Percentiles rank a stretch among this genome's conserved stretches.
Conservation (phyloP, 2,797 vertebrate genomes). For the Chloroceryle inda region DNA sequence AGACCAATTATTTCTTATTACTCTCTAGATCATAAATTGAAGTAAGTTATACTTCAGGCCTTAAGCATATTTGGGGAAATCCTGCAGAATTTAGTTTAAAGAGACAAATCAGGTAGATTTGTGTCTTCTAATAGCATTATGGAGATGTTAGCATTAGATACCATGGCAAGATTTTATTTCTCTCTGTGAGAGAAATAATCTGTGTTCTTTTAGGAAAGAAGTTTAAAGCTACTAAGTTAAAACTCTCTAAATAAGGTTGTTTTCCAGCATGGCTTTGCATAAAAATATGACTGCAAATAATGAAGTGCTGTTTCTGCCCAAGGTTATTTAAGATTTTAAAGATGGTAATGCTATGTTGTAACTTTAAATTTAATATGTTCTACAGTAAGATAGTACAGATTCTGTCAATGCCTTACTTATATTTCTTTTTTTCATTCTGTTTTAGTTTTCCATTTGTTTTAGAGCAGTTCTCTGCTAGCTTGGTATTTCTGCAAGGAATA, state of each 20-base stretch:
- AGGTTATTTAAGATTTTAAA: constrained; percentile 3
- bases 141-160: not conserved
- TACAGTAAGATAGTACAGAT: not conserved
- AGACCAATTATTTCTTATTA: not conserved
- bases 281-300: not conserved
- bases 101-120: constrained; percentile 6
- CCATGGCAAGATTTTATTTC: not conserved
- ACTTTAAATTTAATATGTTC: not conserved
- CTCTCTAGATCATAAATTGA: not conserved
- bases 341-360: not conserved
- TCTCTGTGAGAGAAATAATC: not conserved
- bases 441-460: not conserved
- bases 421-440: not conserved
- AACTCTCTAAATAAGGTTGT: not conserved
- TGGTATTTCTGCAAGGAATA: not conserved
- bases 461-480: not conserved
- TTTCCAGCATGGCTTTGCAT: not conserved
- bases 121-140: not conserved
- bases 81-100: constrained; percentile 15
- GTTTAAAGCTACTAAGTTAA: not conserved
- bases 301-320: not conserved
- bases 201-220: not conserved
- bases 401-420: not conserved
- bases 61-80: constrained; percentile 15
- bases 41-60: not conserved